Conservation (phyloP, 2,113 vertebrate species). For the Desmodus rotundus region DNA sequence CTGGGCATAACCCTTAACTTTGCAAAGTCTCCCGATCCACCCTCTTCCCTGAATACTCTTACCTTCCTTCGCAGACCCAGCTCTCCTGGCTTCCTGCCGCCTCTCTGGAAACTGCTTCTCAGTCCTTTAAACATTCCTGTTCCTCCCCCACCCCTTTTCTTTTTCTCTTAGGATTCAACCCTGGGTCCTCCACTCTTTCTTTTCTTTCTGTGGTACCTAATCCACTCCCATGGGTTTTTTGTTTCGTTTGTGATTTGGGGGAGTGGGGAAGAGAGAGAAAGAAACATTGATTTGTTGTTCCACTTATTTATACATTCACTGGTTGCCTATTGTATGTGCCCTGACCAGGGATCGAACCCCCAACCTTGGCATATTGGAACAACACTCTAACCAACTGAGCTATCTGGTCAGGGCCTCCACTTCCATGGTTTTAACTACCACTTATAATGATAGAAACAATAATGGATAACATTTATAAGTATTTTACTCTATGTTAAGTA, state of each 20-base stretch:
- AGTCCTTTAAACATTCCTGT: not conserved
- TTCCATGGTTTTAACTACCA: not conserved
- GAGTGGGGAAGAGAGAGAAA: too few relatives aligned
- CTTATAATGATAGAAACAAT: not conserved
- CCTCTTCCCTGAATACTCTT: not conserved
- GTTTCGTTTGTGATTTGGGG: too few relatives aligned
- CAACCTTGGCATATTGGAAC: too few relatives aligned
- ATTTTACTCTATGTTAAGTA: not conserved
- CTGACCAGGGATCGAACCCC: too few relatives aligned
- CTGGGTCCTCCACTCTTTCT: not conserved
- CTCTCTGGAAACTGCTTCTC: not conserved
- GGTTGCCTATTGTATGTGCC: too few relatives aligned
- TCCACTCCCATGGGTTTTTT: not conserved
- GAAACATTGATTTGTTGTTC: too few relatives aligned
- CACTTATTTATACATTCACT: too few relatives aligned
- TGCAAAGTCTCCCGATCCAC: not conserved
- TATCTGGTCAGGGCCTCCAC: not conserved
- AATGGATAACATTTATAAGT: not conserved
- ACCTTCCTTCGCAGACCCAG: not conserved
- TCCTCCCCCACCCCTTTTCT: not conserved
- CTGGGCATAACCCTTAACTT: not conserved
- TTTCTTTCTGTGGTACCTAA: not conserved
- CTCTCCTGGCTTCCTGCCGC: not conserved
- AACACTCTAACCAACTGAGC: too few relatives aligned
- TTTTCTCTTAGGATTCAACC: not conserved